A percentile compares a stretch with the other conserved stretches of the same genome.
These are phyloP conservation scores for Athalia cordata DNA, from an alignment of 2,888 invertebrate species.

Conservation along the genomic window DNA sequence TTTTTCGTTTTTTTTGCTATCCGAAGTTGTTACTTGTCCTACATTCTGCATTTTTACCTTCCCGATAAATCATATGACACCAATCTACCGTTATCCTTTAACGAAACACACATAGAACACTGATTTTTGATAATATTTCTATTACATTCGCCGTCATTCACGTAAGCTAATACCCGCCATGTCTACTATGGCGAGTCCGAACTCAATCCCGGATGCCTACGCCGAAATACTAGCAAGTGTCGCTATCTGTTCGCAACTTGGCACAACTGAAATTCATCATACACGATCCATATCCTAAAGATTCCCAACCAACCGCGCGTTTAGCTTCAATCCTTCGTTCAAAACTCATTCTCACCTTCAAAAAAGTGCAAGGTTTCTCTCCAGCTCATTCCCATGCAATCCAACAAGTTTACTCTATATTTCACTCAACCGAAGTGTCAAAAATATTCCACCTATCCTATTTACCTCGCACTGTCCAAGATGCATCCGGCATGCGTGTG, in stretches of 20 bases:
- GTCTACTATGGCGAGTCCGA: constrained; percentile 82
- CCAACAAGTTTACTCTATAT: too few relatives aligned
- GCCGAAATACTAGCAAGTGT: constrained; percentile 56
- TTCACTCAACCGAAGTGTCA: too few relatives aligned
- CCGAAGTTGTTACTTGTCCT: constrained; percentile 84
- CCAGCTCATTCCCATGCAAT: neutral
- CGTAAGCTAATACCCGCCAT: constrained; percentile 81
- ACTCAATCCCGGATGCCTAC: constrained; percentile 79
- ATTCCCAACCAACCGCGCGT: constrained; percentile 13
- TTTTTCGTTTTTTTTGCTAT: constrained; percentile 81
- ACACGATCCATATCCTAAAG: constrained; percentile 35
- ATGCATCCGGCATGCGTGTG: too few relatives aligned
- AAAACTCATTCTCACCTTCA: neutral
- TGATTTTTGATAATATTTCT: constrained; percentile 63
- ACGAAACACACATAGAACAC: constrained; percentile 68
- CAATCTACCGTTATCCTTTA: constrained; percentile 68
- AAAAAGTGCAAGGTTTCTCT: neutral
- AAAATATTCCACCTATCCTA: too few relatives aligned
- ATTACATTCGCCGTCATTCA: constrained; percentile 73
- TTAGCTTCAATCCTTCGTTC: neutral
- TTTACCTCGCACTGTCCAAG: too few relatives aligned
- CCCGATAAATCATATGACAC: constrained; percentile 76
- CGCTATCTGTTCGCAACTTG: constrained; percentile 55
- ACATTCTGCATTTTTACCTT: constrained; percentile 94
- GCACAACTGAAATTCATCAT: constrained; percentile 47